These are phyloP conservation scores for Dasyprocta punctata DNA, from an alignment of 2,113 vertebrate genomes.

Conservation along the genomic window DNA sequence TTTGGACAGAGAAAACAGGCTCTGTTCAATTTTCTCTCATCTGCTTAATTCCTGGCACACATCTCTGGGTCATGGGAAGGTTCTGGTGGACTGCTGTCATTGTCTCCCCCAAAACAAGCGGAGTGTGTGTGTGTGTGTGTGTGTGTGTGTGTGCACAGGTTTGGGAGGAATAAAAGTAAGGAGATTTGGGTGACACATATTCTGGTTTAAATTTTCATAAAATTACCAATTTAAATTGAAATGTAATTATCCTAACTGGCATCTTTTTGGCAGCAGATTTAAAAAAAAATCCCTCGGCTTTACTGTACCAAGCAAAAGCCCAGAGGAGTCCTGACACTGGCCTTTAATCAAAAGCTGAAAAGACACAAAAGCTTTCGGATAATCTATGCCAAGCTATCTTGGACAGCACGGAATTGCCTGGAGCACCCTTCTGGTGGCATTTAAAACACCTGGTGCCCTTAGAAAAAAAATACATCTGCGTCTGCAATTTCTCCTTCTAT, in stretches of 20 bases:
- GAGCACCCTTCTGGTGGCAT: conserved; percentile 89
- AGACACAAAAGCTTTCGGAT: conserved; percentile 87
- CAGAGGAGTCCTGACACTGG: conserved; percentile 86
- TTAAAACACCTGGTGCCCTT: conserved; percentile 88
- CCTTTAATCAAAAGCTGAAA: conserved; percentile 89
- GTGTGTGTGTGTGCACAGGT: conserved; percentile 55
- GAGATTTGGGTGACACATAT: conserved; percentile 76
- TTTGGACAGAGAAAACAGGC: conserved; percentile 73
- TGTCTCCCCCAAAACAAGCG: conserved; percentile 77
- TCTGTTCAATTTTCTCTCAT: conserved; percentile 80
- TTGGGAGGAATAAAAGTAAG: conserved; percentile 74
- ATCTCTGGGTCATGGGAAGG: conserved; percentile 79
- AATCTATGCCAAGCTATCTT: conserved; percentile 87
- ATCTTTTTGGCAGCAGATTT: conserved; percentile 86
- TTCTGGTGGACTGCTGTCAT: conserved; percentile 75
- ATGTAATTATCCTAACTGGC: conserved; percentile 88
- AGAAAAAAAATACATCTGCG: conserved; percentile 78
- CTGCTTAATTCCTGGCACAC: conserved; percentile 79
- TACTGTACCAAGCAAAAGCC: conserved; percentile 85
- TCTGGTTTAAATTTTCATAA: conserved; percentile 85
- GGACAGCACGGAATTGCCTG: conserved; percentile 85
- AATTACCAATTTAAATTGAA: conserved; percentile 90
- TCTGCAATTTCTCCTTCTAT: conserved; percentile 75
- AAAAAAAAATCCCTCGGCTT: conserved; percentile 80
- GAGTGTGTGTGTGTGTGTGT: conserved; percentile 53